Evolutionary conservation across 2,888 invertebrate species (phyloP), one percentile per base, ranked within the genome.

Genomic region (Drosophila macrospina): DNA sequence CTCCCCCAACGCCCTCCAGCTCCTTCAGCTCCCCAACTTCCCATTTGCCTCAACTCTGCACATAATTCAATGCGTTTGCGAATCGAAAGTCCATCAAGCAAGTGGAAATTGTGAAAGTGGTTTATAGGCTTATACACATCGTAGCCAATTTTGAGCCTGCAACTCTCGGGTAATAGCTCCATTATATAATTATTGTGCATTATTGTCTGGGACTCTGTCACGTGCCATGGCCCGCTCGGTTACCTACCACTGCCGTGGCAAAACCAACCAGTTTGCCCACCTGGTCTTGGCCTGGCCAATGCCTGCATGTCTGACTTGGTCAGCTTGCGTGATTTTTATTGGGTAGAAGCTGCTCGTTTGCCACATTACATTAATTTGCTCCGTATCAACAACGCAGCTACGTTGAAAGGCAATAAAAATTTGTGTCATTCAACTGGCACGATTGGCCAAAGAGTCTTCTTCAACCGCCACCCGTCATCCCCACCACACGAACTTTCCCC

Each of bases 151-250:
- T 81, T 50, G 42, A 55, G 55, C n/a, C 41, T 41, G 52, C 36
- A 72, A 52, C 64, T 62, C 65, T 66, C 61, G 57, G 63, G 65
- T 82, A 86, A 83, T 83, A 72, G 82, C 71, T 83, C 84, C 68
- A 86, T 86, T 83, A 83, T 88, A 88, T 88, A 83, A 88, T 83
- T 83, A 88, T 86, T 70, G 69, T 83, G 59, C 80, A 83, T 88
- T 88, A 83, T 83, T 79, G 86, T 76, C 65, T 72, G 75, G 48
- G 32, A 36, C 37, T 62, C 59, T 54, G 68, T 54, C 66, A 61
- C 65, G 70, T 54, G 8, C 37, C 51, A 51, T 51, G 37, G n/a
- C 7, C 39, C 60, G 61, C n/a, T 51, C 48, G 50, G 48, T 59
- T 55, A 54, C 42, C 52, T n/a, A 24, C 36, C 6, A 8, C 7